These are phyloP conservation scores for Panzeria rudis DNA, from an alignment of 2,888 invertebrate genomes.

Conservation along the genomic window DNA sequence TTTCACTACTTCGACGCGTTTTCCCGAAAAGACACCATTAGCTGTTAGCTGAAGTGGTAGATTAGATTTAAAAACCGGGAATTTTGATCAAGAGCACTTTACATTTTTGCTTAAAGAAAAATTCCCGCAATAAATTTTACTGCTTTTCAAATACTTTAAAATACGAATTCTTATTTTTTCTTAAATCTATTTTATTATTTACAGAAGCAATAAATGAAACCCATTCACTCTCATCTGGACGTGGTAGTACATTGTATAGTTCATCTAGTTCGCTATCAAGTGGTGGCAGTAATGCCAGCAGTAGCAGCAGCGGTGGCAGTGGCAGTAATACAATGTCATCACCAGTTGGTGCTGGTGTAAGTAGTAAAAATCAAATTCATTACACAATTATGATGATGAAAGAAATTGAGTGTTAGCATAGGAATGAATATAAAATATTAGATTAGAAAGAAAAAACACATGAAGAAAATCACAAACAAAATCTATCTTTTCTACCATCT, in stretches of 20 bases:
- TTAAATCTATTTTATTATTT: conserved; percentile 55
- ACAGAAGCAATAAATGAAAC: conserved; percentile 79
- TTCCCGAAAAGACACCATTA: too few relatives aligned
- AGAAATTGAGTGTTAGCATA: conserved; percentile 62
- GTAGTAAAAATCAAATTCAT: conserved; percentile 74
- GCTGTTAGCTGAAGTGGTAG: too few relatives aligned
- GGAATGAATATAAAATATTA: not conserved
- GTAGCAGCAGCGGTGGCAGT: conserved; percentile 74
- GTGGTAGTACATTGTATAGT: conserved; percentile 83
- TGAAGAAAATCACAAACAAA: conserved; percentile 3
- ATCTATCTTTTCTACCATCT: conserved; percentile 20
- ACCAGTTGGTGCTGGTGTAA: conserved; percentile 83
- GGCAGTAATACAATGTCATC: conserved; percentile 84
- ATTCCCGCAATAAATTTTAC: too few relatives aligned
- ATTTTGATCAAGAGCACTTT: too few relatives aligned
- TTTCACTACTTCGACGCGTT: too few relatives aligned
- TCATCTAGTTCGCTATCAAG: conserved; percentile 85
- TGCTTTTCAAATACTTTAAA: too few relatives aligned
- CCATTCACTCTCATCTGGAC: conserved; percentile 80
- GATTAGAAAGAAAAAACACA: not conserved
- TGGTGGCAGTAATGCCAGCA: conserved; percentile 79
- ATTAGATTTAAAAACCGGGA: too few relatives aligned
- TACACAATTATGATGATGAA: conserved; percentile 66
- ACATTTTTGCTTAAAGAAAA: too few relatives aligned
- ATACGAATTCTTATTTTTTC: not conserved